Conservation (phyloP, 2,888 invertebrate species). For the Stramonita haemastoma region DNA sequence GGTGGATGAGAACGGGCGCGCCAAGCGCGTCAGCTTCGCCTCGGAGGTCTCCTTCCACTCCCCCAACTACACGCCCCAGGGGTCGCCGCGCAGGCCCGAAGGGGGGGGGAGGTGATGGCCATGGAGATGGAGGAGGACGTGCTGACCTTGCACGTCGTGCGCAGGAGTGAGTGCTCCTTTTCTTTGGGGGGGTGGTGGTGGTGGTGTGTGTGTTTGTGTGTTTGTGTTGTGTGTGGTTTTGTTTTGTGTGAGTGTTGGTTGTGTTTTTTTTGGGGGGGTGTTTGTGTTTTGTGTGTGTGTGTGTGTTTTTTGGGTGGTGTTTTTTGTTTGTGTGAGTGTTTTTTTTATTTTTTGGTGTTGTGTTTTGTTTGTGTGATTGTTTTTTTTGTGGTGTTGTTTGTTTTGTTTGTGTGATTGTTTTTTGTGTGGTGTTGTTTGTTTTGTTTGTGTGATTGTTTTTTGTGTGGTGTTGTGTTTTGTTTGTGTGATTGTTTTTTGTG, state of each 20-base stretch:
- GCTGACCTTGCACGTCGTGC: constrained; percentile 46
- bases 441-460: too few relatives aligned
- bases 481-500: too few relatives aligned
- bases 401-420: too few relatives aligned
- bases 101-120: constrained; percentile 48
- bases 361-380: too few relatives aligned
- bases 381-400: too few relatives aligned
- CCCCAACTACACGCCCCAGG: constrained; percentile 62
- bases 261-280: background rate
- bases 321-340: too few relatives aligned
- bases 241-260: background rate
- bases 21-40: constrained; percentile 75
- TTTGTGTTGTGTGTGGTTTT: background rate
- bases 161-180: constrained; percentile 35
- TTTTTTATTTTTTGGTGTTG: too few relatives aligned
- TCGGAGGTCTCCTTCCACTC: constrained; percentile 76
- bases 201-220: background rate
- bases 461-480: too few relatives aligned
- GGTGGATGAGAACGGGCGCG: constrained; percentile 43
- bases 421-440: too few relatives aligned
- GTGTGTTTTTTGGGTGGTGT: too few relatives aligned
- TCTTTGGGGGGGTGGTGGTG: background rate
- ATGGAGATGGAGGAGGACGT: constrained; percentile 59
- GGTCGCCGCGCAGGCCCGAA: constrained; percentile 53
- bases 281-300: too few relatives aligned